These are phyloP conservation scores for Apus apus DNA, from an alignment of 2,113 vertebrate genomes.

Conservation along the genomic window DNA sequence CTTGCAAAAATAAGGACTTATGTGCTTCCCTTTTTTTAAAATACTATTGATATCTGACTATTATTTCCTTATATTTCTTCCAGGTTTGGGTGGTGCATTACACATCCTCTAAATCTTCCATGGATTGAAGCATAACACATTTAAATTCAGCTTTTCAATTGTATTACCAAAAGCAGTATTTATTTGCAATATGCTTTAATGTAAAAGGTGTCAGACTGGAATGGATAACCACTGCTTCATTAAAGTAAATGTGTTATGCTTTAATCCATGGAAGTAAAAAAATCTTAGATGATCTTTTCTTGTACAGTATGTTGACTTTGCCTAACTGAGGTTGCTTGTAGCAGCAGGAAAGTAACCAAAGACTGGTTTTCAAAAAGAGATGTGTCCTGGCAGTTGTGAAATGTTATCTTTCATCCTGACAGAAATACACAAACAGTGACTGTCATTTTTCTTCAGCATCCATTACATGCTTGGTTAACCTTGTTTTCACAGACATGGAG, in stretches of 20 bases:
- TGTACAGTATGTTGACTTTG: fast-evolving
- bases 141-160: background rate
- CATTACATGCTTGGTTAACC: background rate
- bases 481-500: background rate
- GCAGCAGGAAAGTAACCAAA: background rate
- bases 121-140: background rate
- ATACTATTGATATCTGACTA: background rate
- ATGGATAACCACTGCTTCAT: background rate
- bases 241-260: no score
- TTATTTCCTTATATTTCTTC: background rate
- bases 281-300: background rate
- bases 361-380: background rate
- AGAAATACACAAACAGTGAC: background rate
- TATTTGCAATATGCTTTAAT: background rate
- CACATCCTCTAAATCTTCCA: background rate
- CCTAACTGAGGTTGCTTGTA: background rate
- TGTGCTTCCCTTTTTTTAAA: no score
- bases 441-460: background rate
- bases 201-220: background rate
- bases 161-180: background rate
- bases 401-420: background rate
- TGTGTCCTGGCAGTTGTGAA: background rate
- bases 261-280: background rate
- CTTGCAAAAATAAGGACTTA: background rate
- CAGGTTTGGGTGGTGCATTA: background rate